Conservation (phyloP, 1,140 invertebrate species). For the Nixonia krombeini region DNA sequence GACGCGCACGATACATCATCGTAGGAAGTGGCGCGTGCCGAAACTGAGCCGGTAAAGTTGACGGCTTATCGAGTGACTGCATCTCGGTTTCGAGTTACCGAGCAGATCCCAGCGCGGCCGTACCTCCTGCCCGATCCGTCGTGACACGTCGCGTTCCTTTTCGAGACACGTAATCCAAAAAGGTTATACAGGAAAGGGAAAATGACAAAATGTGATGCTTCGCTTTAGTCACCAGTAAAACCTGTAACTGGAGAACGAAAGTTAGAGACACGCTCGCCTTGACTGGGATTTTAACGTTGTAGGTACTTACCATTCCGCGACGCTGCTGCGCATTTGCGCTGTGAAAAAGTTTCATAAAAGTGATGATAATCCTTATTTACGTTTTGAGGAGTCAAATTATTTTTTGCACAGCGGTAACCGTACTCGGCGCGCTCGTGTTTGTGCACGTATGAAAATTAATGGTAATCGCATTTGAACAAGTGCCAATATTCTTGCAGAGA, state of each 20-base stretch:
- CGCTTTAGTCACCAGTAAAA: conserved; percentile 18
- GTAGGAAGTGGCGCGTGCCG: conserved; percentile 61
- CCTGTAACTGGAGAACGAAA: conserved; percentile 42
- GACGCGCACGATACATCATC: conserved; percentile 33
- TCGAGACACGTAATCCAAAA: conserved; percentile 12
- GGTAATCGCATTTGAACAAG: not conserved
- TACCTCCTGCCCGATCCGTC: conserved; percentile 28
- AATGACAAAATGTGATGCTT: conserved; percentile 38
- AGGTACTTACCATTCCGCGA: conserved; percentile 40
- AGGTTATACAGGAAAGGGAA: conserved; percentile 31
- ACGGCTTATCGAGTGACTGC: conserved; percentile 62
- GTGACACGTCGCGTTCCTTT: conserved; percentile 31
- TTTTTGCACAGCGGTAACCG: conserved; percentile 1
- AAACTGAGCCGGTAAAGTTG: conserved; percentile 56
- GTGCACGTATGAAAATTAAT: not conserved
- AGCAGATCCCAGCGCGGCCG: conserved; percentile 16
- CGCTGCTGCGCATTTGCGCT: conserved; percentile 8
- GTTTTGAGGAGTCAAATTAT: conserved; percentile 22
- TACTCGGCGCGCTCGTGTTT: not conserved
- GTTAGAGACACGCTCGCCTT: conserved; percentile 53
- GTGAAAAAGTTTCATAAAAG: conserved; percentile 35
- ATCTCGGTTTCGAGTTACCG: conserved; percentile 64
- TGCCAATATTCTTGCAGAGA: no score
- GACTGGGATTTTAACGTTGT: conserved; percentile 43
- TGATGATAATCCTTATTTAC: conserved; percentile 45